Evolutionary conservation across 2,888 invertebrate genomes (phyloP).

Genomic region (Chymomyza fuscimana): DNA sequence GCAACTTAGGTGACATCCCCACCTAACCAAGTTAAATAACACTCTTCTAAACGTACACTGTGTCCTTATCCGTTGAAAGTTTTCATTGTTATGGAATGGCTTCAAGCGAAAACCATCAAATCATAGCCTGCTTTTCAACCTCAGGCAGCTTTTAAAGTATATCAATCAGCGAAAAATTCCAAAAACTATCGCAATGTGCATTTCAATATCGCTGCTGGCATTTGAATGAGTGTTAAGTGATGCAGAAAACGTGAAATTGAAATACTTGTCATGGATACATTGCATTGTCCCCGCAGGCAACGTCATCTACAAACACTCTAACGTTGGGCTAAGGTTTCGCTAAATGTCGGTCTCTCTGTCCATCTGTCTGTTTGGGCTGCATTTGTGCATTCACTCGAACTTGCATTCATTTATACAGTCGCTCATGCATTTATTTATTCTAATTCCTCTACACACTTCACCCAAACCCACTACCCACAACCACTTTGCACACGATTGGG

Average conservation of each 20-base stretch:
- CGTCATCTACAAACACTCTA: too few relatives aligned
- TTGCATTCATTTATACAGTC: slow-evolving; percentile 49
- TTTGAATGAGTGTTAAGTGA: slow-evolving; percentile 48
- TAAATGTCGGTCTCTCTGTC: not conserved
- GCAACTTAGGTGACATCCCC: too few relatives aligned
- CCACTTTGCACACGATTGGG: not conserved
- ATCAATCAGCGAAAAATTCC: slow-evolving; percentile 9
- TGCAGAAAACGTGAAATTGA: slow-evolving; percentile 54
- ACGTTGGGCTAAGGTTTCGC: not conserved
- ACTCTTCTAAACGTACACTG: not conserved
- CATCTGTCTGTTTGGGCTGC: slow-evolving; percentile 18
- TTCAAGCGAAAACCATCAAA: too few relatives aligned
- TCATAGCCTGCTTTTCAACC: too few relatives aligned
- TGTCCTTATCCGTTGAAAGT: not conserved
- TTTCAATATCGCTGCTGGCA: slow-evolving; percentile 40
- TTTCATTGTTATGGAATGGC: not conserved
- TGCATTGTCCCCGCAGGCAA: slow-evolving; percentile 26
- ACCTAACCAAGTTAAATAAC: not conserved
- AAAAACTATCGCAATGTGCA: slow-evolving; percentile 38
- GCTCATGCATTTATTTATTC: slow-evolving; percentile 54
- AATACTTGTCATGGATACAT: slow-evolving; percentile 44
- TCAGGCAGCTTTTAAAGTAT: slow-evolving; percentile 1
- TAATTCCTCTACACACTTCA: slow-evolving; percentile 23
- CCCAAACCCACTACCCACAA: not conserved
- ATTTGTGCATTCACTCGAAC: slow-evolving; percentile 40